Evolutionary conservation across 2,797 vertebrate species (phyloP).

Genomic region (Sandelia bainsii): DNA sequence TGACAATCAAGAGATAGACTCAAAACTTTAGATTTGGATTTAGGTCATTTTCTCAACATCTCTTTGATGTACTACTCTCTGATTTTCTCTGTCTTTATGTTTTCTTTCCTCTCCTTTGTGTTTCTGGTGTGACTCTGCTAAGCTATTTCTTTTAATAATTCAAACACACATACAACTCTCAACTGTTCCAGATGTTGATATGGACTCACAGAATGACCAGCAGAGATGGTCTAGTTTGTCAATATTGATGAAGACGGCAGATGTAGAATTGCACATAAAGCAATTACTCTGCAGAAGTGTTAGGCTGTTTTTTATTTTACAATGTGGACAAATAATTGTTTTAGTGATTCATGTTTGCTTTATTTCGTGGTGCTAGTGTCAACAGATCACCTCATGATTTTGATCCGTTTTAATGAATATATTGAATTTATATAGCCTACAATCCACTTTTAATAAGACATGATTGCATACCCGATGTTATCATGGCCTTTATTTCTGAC

Average conservation of each 20-base stretch:
- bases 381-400: not conserved
- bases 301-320: slow-evolving; percentile 24
- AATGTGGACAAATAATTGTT: slow-evolving; percentile 10
- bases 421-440: not conserved
- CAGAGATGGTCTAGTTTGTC: slow-evolving; percentile 57
- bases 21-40: slow-evolving; percentile 14
- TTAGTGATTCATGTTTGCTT: too few species aligned
- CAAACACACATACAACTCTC: slow-evolving; percentile 30
- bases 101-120: slow-evolving; percentile 16
- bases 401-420: slow-evolving; percentile 21
- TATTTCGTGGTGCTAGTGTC: too few species aligned
- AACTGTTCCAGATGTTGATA: slow-evolving; percentile 64
- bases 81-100: not conserved
- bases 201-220: slow-evolving; percentile 64
- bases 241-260: slow-evolving; percentile 51
- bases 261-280: slow-evolving; percentile 23
- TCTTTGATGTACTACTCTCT: slow-evolving; percentile 23
- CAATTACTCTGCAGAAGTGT: slow-evolving; percentile 21
- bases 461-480: not conserved
- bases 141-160: slow-evolving; percentile 9
- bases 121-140: not conserved
- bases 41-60: slow-evolving; percentile 16
- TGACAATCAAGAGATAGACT: not conserved
- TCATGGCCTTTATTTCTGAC: slow-evolving; percentile 4
- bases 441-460: not conserved